Conservation (phyloP, 2,797 vertebrate genomes). For the Halcyon smyrnensis region DNA sequence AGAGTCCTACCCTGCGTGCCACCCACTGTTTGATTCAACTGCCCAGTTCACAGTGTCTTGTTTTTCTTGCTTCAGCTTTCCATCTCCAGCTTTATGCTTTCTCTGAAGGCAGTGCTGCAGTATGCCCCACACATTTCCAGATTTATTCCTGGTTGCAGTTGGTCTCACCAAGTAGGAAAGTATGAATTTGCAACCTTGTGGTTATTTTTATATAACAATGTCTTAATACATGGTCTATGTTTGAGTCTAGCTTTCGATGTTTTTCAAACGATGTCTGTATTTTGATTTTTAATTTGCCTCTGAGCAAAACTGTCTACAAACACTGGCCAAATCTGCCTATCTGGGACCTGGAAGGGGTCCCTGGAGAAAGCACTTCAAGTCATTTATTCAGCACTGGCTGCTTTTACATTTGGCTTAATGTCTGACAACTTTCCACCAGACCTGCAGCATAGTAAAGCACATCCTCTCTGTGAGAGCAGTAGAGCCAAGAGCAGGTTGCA, state of each 20-base stretch:
- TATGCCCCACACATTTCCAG: constrained; percentile 73
- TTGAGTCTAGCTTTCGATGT: constrained; percentile 79
- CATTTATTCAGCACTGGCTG: constrained; percentile 77
- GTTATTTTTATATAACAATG: constrained; percentile 83
- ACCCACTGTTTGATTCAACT: not conserved
- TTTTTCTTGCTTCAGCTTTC: constrained; percentile 39
- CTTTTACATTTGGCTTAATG: constrained; percentile 73
- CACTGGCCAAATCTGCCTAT: constrained; percentile 77
- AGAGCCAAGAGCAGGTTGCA: constrained; percentile 79
- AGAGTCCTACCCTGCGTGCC: not conserved
- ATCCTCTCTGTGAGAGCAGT: constrained; percentile 67
- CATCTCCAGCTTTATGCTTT: constrained; percentile 55
- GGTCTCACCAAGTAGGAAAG: constrained; percentile 81
- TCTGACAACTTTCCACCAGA: constrained; percentile 79
- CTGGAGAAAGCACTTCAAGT: constrained; percentile 79
- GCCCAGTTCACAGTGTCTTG: not conserved
- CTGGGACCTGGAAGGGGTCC: constrained; percentile 77
- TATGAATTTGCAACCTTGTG: constrained; percentile 81
- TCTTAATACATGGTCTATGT: constrained; percentile 81
- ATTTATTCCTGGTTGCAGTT: constrained; percentile 80
- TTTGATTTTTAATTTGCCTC: constrained; percentile 82
- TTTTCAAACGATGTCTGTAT: constrained; percentile 80
- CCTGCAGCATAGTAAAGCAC: constrained; percentile 77
- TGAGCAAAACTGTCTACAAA: constrained; percentile 78
- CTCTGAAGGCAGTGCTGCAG: constrained; percentile 69